These are phyloP conservation scores for Vireo altiloquus DNA, from an alignment of 2,113 vertebrate genomes.

Conservation along the genomic window DNA sequence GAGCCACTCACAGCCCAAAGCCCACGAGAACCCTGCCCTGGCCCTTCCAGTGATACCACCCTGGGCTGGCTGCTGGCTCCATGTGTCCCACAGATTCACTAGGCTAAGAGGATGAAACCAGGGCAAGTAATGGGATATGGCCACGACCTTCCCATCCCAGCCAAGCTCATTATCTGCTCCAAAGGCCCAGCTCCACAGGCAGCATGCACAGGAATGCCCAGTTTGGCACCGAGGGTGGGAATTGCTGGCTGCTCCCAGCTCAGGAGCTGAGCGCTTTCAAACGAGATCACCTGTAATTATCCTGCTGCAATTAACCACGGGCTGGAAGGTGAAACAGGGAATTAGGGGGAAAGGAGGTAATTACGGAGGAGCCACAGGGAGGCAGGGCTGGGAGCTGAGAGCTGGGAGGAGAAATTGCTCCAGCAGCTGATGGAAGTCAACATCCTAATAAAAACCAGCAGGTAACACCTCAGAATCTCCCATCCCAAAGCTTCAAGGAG, in stretches of 20 bases:
- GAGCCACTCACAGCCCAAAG: neutral
- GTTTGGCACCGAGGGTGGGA: neutral
- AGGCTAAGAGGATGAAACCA: neutral
- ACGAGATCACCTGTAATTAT: neutral
- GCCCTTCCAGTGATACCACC: neutral
- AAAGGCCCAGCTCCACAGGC: neutral
- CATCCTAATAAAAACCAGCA: neutral
- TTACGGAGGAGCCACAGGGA: rapidly evolving
- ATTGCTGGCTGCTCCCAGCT: rapidly evolving
- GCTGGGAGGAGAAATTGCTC: neutral
- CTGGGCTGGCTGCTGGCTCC: rapidly evolving
- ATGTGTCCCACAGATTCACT: neutral
- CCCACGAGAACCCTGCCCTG: rapidly evolving
- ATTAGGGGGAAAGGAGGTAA: neutral
- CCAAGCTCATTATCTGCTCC: slow-evolving; percentile 25
- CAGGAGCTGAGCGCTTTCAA: neutral
- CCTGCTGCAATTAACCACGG: neutral
- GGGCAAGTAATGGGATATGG: neutral
- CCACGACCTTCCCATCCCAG: neutral
- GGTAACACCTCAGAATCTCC: neutral
- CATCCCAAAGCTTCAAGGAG: rapidly evolving
- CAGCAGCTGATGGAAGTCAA: neutral
- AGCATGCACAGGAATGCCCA: neutral
- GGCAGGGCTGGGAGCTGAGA: neutral
- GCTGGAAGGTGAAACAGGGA: neutral